Conservation (phyloP, 2,797 vertebrate genomes). For the Sebastes minor region DNA sequence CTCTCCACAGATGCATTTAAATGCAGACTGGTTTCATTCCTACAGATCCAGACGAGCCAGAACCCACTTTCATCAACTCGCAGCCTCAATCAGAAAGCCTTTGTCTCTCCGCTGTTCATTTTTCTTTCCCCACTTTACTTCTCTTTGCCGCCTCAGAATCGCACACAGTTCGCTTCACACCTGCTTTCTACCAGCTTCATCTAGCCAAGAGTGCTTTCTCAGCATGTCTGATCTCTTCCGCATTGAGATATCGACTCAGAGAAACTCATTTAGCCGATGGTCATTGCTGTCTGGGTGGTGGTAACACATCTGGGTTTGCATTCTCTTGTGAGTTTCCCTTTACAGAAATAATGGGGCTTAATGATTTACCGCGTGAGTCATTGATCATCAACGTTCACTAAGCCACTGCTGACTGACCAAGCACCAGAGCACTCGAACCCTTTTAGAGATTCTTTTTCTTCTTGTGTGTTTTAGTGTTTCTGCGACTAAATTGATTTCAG, state of each 20-base stretch:
- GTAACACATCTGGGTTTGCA: conserved; percentile 39
- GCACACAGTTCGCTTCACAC: conserved; percentile 19
- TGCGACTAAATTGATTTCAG: conserved; percentile 39
- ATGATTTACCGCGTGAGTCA: conserved; percentile 56
- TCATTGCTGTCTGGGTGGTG: conserved; percentile 27
- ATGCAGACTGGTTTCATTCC: conserved; percentile 36
- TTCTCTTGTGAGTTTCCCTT: conserved; percentile 49
- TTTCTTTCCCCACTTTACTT: conserved; percentile 17
- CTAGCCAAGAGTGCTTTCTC: conserved; percentile 37
- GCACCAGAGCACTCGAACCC: conserved; percentile 36
- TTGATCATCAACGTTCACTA: conserved; percentile 51
- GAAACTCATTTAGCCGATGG: conserved; percentile 57
- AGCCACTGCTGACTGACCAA: conserved; percentile 32
- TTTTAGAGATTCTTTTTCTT: conserved; percentile 29
- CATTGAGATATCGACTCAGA: conserved; percentile 60
- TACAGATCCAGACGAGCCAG: conserved; percentile 22
- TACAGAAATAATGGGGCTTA: conserved; percentile 70
- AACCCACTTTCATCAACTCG: conserved; percentile 41
- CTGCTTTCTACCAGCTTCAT: conserved; percentile 42
- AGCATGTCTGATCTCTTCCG: conserved; percentile 25
- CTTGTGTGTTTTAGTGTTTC: conserved; percentile 17
- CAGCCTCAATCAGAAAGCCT: conserved; percentile 37
- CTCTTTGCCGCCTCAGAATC: background rate
- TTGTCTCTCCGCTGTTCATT: conserved; percentile 30
- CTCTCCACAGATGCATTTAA: conserved; percentile 45